Evolutionary conservation across 1,140 invertebrate species (phyloP), one percentile per base, ranked within the genome.

Genomic region (Meloidogyne exigua): DNA sequence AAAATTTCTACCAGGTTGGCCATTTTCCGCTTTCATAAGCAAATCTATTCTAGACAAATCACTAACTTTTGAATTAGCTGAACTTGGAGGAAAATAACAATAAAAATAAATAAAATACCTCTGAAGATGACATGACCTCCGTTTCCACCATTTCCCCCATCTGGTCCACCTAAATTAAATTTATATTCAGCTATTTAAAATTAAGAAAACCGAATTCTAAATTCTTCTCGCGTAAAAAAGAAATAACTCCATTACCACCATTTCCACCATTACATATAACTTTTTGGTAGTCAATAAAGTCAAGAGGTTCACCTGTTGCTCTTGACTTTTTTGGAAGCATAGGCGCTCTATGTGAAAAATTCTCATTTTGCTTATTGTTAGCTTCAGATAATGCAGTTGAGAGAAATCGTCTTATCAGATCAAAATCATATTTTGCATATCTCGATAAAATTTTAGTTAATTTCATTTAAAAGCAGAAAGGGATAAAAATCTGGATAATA

Each of bases 121-220:
- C 23, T 44, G 18, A 75, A 94, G 68, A 99, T 91, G 2, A 99
- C 72, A 71, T 92, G 96, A 0, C 93, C 96, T n/a, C 96, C 96
- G 87, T 95, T 91, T 0, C 96, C 96, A 13, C 96, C 96, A 89
- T 98, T 93, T 0, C 95, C 96, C 5, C 96, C 96, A 89, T 95
- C 93, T 0, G 96, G 95, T 10, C 96, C 96, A 0, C 93, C 72
- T 73, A 23, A 73, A 71, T 44, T 4, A 44, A 23, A 26, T n/a
- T 26, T 26, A 21, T 18, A 13, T 21, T 36, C 3, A 42, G 13
- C 2, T 4, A 62, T 21, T 39, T 15, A 0, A 39, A 36, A 5
- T 15, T 26, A n/a, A 64, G 1, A 15, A n/a, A 26, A 73, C 72
- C 95, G 76, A 90, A 90, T 79, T 95, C 93, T 84, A 95, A 95